phyloP scores from a whole-genome alignment of 2,797 vertebrate genomes.

The Philypnodon macrostomus region DNA sequence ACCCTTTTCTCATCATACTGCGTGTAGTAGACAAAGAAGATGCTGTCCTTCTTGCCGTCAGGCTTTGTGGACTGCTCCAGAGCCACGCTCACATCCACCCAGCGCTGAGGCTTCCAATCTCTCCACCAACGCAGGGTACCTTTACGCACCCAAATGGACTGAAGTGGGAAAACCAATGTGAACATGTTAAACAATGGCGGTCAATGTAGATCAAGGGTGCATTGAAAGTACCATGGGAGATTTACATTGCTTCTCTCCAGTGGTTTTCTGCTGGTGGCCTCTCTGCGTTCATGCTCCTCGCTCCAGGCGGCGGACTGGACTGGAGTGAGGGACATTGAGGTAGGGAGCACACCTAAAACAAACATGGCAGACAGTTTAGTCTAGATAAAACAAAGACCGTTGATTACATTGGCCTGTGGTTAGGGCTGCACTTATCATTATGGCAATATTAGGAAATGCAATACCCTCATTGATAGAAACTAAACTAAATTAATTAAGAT shows the following conservation, averaged over 20 bases:
- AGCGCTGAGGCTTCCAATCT: slow-evolving; percentile 90
- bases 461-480: too few species aligned
- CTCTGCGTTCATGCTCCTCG: slow-evolving; percentile 78
- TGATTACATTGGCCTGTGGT: too few species aligned
- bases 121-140: slow-evolving; percentile 92
- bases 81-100: slow-evolving; percentile 88
- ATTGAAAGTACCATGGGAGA: background rate
- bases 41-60: slow-evolving; percentile 84
- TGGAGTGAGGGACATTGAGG: slow-evolving; percentile 77
- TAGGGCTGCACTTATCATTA: too few species aligned
- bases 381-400: too few species aligned
- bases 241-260: slow-evolving; percentile 82
- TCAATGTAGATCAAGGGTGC: background rate
- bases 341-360: slow-evolving; percentile 75
- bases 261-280: slow-evolving; percentile 81
- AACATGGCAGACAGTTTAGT: too few species aligned
- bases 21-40: slow-evolving; percentile 92
- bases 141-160: slow-evolving; percentile 94
- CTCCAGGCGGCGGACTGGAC: slow-evolving; percentile 86
- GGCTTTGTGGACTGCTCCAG: slow-evolving; percentile 89
- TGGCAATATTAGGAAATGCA: too few species aligned
- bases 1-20: slow-evolving; percentile 94
- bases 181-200: background rate
- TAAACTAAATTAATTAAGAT: too few species aligned
- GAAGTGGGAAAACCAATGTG: slow-evolving; percentile 1